phyloP scores from a whole-genome alignment of 2,797 vertebrate genomes.

The Urosaurus nigricauda region DNA sequence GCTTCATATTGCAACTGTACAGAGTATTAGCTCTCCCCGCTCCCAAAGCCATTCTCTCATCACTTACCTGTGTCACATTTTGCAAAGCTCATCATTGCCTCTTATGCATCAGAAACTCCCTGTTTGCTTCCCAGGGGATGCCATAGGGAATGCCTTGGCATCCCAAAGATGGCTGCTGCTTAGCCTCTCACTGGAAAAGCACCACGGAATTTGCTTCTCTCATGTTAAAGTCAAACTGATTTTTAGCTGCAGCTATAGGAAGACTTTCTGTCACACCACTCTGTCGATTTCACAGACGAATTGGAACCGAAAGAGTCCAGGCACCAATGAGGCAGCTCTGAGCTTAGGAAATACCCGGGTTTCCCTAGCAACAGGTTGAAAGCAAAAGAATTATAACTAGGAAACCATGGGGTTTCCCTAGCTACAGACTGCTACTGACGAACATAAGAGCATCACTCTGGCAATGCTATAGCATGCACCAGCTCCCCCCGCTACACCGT shows the following conservation, averaged over 20 bases:
- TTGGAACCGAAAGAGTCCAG: constrained; percentile 31
- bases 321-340: constrained; percentile 55
- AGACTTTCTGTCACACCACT: constrained; percentile 43
- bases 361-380: constrained; percentile 60
- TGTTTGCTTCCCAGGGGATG: constrained; percentile 3
- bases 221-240: constrained; percentile 18
- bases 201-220: constrained; percentile 9
- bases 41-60: neutral
- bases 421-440: constrained; percentile 42
- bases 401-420: constrained; percentile 53
- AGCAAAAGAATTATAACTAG: constrained; percentile 43
- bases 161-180: constrained; percentile 29
- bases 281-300: constrained; percentile 32
- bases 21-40: neutral
- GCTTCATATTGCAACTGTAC: neutral
- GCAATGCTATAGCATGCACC: neutral
- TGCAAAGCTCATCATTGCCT: neutral
- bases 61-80: constrained; percentile 21
- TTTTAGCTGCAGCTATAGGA: constrained; percentile 38
- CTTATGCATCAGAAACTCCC: neutral
- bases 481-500: neutral
- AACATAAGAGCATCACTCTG: constrained; percentile 37
- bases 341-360: constrained; percentile 69
- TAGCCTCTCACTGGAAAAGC: constrained; percentile 7
- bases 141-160: constrained; percentile 1